Evolutionary conservation across 2,888 invertebrate species (phyloP).

Genomic region (Ceriagrion tenellum): DNA sequence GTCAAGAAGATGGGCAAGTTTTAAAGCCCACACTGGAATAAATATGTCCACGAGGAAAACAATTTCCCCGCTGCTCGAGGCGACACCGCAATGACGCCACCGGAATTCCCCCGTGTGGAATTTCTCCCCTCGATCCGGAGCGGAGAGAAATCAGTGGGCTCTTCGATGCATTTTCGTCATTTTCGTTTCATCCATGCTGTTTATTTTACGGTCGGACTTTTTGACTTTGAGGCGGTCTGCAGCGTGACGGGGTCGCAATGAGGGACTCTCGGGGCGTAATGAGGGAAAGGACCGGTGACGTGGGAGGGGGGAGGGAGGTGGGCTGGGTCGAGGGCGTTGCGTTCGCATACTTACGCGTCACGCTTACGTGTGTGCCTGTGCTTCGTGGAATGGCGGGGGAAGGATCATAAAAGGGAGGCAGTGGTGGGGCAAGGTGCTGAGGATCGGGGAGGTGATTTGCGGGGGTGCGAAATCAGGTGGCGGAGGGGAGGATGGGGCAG

Average conservation of each 20-base stretch:
- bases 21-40: no score
- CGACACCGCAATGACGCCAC: no score
- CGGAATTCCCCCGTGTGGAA: no score
- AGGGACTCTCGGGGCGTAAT: background rate
- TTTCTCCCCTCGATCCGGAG: no score
- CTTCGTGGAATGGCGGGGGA: background rate
- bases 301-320: background rate
- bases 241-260: background rate
- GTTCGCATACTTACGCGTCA: background rate
- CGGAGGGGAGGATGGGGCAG: background rate
- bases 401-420: background rate
- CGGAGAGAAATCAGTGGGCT: no score
- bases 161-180: background rate
- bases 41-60: no score
- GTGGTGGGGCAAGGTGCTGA: background rate
- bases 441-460: background rate
- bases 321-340: background rate
- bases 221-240: background rate
- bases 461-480: background rate
- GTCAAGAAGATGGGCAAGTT: no score
- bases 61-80: no score
- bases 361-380: background rate
- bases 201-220: slow-evolving; percentile 49
- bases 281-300: background rate
- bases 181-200: slow-evolving; percentile 18